phyloP scores from a whole-genome alignment of 1,140 invertebrate genomes.

The Harpegnathos saltator region DNA sequence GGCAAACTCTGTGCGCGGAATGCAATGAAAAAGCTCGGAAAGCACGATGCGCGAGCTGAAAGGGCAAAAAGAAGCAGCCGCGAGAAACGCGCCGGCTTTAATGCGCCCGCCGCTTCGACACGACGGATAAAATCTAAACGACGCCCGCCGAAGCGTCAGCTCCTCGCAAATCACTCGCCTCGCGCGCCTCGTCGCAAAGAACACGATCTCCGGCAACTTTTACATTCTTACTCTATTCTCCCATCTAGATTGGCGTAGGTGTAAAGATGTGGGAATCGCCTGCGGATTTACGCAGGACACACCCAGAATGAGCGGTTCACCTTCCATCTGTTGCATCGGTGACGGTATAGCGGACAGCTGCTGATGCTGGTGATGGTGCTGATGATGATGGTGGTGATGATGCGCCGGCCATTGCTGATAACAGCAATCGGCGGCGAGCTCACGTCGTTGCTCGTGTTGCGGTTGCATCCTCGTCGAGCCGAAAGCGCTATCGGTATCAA shows the following conservation, averaged over 20 bases:
- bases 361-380: constrained; percentile 65
- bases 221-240: too few species aligned
- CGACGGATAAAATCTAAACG: neutral
- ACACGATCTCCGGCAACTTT: too few species aligned
- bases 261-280: too few species aligned
- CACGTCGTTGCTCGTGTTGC: constrained; percentile 68
- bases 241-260: too few species aligned
- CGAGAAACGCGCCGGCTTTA: neutral
- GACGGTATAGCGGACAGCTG: constrained; percentile 77
- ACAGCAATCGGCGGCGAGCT: constrained; percentile 66
- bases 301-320: constrained; percentile 49
- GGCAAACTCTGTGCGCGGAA: constrained; percentile 38
- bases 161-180: too few species aligned
- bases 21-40: constrained; percentile 71
- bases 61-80: neutral
- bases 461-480: constrained; percentile 62
- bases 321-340: constrained; percentile 85
- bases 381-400: constrained; percentile 68
- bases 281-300: neutral
- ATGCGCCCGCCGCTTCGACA: neutral
- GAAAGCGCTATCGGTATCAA: neutral
- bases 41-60: neutral
- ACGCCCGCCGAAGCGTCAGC: too few species aligned
- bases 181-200: too few species aligned
- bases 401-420: constrained; percentile 73